phyloP scores from a whole-genome alignment of 2,113 vertebrate species.

The Oreochromis tanganicae region DNA sequence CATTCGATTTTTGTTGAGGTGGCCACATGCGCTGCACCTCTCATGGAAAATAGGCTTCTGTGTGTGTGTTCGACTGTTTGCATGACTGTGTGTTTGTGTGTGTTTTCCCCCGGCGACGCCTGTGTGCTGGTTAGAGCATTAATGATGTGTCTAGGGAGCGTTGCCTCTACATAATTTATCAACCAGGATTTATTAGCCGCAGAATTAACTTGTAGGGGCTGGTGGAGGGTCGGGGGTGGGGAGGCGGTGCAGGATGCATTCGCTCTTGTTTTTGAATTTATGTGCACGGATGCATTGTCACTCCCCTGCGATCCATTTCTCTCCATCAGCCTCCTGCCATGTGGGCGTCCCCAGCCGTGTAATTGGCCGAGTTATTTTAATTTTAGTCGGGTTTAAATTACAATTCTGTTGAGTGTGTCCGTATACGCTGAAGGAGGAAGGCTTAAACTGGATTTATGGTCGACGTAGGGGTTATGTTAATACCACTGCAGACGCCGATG shows the following conservation, averaged over 20 bases:
- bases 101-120: constrained; percentile 1
- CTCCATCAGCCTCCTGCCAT: constrained; percentile 12
- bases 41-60: background rate
- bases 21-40: background rate
- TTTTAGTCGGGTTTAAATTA: constrained; percentile 17
- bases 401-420: background rate
- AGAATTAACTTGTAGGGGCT: constrained; percentile 41
- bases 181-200: constrained; percentile 59
- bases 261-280: constrained; percentile 30
- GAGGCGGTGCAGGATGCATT: background rate
- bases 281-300: constrained; percentile 21
- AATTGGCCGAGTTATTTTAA: constrained; percentile 35
- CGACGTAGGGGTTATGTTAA: background rate
- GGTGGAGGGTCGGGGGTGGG: background rate
- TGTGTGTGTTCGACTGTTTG: background rate
- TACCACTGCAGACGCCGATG: background rate
- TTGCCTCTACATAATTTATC: constrained; percentile 62
- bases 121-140: constrained; percentile 55
- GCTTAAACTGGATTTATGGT: background rate
- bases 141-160: constrained; percentile 58
- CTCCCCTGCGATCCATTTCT: constrained; percentile 39
- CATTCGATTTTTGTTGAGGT: background rate
- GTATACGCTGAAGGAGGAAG: background rate
- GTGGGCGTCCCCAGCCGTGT: background rate
- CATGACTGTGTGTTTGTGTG: background rate